Conservation (phyloP, 2,113 vertebrate genomes). For the Zingel zingel region DNA sequence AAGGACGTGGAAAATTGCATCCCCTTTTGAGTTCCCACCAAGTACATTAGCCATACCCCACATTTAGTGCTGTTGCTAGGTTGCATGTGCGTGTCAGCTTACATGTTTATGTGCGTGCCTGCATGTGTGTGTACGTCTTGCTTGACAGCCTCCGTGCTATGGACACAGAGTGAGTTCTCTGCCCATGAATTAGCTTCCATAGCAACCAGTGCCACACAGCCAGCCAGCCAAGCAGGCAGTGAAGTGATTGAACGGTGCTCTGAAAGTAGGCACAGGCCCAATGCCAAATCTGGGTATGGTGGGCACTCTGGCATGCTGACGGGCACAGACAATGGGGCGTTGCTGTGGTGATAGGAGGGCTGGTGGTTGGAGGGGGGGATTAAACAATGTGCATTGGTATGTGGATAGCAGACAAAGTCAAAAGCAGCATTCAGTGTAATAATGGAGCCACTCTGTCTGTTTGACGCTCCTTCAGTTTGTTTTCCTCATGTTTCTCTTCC, state of each 20-base stretch:
- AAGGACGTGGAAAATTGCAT: neutral
- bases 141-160: constrained; percentile 52
- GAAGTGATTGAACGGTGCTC: constrained; percentile 62
- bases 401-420: constrained; percentile 63
- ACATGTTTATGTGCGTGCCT: constrained; percentile 11
- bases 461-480: constrained; percentile 43
- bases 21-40: neutral
- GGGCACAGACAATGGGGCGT: constrained; percentile 59
- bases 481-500: constrained; percentile 49
- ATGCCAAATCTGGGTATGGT: constrained; percentile 53
- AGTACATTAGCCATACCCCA: constrained; percentile 25
- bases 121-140: constrained; percentile 44
- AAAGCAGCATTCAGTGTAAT: constrained; percentile 51
- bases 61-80: constrained; percentile 61
- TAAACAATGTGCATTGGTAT: constrained; percentile 48
- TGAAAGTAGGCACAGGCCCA: constrained; percentile 72
- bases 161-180: constrained; percentile 57
- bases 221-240: constrained; percentile 36
- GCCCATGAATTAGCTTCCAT: constrained; percentile 82
- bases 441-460: constrained; percentile 52
- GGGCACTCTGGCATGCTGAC: constrained; percentile 49
- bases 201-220: constrained; percentile 77
- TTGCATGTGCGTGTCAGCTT: constrained; percentile 31
- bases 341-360: constrained; percentile 54
- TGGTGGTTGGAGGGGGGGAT: neutral